Evolutionary conservation across 2,113 vertebrate species (phyloP), one percentile per base, ranked within the genome.

Genomic region (Pteruthius melanotis): DNA sequence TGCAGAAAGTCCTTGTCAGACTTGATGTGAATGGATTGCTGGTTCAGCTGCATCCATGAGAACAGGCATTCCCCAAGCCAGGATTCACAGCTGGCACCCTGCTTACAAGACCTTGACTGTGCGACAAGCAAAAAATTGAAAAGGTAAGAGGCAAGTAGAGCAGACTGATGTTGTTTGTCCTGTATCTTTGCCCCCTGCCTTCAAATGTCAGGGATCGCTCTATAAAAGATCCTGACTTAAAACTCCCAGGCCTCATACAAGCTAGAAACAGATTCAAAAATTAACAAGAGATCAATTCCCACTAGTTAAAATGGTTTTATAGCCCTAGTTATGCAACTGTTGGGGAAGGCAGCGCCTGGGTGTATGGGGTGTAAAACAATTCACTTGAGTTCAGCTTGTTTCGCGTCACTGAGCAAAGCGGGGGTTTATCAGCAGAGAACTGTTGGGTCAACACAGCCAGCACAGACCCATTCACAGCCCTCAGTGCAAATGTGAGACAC

Each of bases 401-500:
- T 11, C 11, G 52, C 3, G 2, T 23, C 87, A 57, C 49, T 3
- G 7, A 40, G 75, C 49, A 33, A 30, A 63, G 70, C 1, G 0
- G 15, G 65, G 14, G 1, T 37, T 54, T 24, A 40, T n/a, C 84
- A 42, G 65, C 45, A 37, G 7, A 11, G 72, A 79, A 6, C 39
- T 27, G 15, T 0, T 1, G 54, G 63, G 54, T 65, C 39, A 7
- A 28, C 4, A 7, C 3, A 15, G 35, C 37, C 77, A 18, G 52
- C 56, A 30, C 35, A 1, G 70, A 11, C 10, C 4, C 60, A 6
- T 7, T 47, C 17, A 52, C 40, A 30, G 35, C 52, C 14, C 44
- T 1, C 18, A 8, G 24, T 0, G 8, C 17, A 15, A 11, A 37
- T 1, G 20, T 7, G n/a, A 23, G 28, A 9, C 8, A 1, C 1